Evolutionary conservation across 2,113 vertebrate species (phyloP).

Genomic region (Bubo blakistoni): DNA sequence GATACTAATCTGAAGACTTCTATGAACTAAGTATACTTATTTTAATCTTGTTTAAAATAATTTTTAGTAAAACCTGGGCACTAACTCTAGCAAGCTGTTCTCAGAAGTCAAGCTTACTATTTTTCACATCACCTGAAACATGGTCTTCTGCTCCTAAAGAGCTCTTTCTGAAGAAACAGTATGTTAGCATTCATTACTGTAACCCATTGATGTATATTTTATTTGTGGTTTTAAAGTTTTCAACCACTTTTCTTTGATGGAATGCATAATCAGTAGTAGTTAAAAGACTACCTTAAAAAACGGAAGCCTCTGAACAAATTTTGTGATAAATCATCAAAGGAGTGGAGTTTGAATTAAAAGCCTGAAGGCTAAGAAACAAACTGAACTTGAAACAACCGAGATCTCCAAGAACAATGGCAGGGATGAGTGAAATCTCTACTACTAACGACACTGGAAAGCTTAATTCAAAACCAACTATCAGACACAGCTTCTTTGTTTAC

Average conservation of each 20-base stretch:
- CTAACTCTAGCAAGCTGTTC: background rate
- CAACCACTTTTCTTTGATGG: slow-evolving; percentile 55
- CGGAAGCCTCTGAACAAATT: slow-evolving; percentile 34
- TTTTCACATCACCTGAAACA: background rate
- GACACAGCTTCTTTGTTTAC: background rate
- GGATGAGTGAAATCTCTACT: background rate
- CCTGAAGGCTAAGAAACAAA: slow-evolving; percentile 35
- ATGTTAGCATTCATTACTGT: slow-evolving; percentile 44
- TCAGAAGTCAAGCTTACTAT: background rate
- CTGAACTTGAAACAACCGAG: slow-evolving; percentile 4
- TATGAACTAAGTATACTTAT: background rate
- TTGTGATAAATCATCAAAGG: slow-evolving; percentile 46
- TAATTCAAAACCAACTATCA: background rate
- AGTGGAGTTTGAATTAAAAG: background rate
- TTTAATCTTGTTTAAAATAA: background rate
- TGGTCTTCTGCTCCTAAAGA: background rate
- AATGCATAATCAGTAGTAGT: slow-evolving; percentile 20
- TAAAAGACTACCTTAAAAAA: slow-evolving; percentile 49
- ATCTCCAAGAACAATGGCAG: background rate
- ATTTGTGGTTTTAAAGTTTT: slow-evolving; percentile 67
- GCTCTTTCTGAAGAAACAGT: slow-evolving; percentile 43
- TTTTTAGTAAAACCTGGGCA: background rate
- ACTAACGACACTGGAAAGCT: background rate
- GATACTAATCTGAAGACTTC: background rate
- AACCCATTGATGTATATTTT: slow-evolving; percentile 66